Conservation (phyloP, 2,888 invertebrate species). For the Tineola bisselliella region DNA sequence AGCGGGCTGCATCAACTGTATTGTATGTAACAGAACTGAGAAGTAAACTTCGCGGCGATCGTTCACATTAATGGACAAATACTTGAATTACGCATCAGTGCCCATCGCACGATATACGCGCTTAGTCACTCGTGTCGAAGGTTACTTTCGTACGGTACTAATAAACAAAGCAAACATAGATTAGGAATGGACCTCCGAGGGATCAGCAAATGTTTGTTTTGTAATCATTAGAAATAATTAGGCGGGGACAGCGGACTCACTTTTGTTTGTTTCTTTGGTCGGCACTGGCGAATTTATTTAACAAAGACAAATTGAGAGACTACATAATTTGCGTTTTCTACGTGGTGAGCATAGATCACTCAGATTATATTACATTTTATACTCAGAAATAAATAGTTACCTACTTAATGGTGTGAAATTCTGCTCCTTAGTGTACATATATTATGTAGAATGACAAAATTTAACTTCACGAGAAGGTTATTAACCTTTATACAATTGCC, state of each 20-base stretch:
- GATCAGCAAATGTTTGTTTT: constrained; percentile 40
- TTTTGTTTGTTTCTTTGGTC: constrained; percentile 23
- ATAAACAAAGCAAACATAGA: constrained; percentile 34
- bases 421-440: too few species aligned
- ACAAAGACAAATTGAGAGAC: neutral
- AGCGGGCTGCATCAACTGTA: constrained; percentile 42
- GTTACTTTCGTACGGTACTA: constrained; percentile 13
- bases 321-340: neutral
- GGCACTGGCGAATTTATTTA: neutral
- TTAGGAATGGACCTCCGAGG: constrained; percentile 30
- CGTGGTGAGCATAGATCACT: neutral
- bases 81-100: constrained; percentile 1
- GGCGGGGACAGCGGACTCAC: constrained; percentile 24
- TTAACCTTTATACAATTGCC: neutral
- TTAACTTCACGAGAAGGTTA: neutral
- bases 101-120: neutral
- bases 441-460: neutral
- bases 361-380: too few species aligned
- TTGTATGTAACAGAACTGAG: neutral
- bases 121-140: constrained; percentile 9
- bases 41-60: neutral
- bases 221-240: constrained; percentile 35
- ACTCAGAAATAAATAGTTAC: neutral
- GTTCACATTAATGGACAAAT: neutral
- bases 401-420: too few species aligned